Conservation (phyloP, 2,888 invertebrate genomes). For the Campopleginae sp. region DNA sequence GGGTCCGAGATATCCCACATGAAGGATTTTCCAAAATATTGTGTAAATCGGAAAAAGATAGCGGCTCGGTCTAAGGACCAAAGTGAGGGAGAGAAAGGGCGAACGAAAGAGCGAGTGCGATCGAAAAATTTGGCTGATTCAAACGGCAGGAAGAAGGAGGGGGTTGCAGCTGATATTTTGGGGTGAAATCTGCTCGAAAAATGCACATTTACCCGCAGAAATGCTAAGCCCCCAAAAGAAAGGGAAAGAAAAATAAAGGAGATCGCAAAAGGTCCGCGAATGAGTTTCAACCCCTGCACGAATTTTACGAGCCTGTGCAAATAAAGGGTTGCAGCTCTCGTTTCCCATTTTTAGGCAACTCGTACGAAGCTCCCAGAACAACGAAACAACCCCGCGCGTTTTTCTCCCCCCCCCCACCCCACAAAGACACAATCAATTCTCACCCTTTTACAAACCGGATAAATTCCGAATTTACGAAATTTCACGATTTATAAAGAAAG, state of each 20-base stretch:
- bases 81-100: not conserved
- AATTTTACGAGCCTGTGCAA: conserved; percentile 76
- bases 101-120: conserved; percentile 1
- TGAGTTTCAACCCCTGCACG: conserved; percentile 59
- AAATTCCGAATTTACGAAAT: conserved; percentile 60
- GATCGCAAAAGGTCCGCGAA: conserved; percentile 39
- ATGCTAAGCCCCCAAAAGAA: conserved; percentile 8
- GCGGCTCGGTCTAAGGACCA: not conserved
- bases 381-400: conserved; percentile 1
- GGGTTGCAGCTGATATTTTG: conserved; percentile 81
- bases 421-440: conserved; percentile 57
- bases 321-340: conserved; percentile 82
- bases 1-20: conserved; percentile 74
- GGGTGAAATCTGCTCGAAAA: conserved; percentile 81
- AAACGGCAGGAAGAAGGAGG: conserved; percentile 28
- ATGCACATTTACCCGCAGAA: conserved; percentile 44
- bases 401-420: conserved; percentile 28
- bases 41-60: conserved; percentile 81
- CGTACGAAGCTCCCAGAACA: conserved; percentile 36
- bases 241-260: not conserved
- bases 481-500: conserved; percentile 41
- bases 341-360: conserved; percentile 69
- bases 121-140: conserved; percentile 61
- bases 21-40: conserved; percentile 84
- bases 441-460: conserved; percentile 55